Evolutionary conservation across 2,888 invertebrate species (phyloP).

Genomic region (Artemia sinica): DNA sequence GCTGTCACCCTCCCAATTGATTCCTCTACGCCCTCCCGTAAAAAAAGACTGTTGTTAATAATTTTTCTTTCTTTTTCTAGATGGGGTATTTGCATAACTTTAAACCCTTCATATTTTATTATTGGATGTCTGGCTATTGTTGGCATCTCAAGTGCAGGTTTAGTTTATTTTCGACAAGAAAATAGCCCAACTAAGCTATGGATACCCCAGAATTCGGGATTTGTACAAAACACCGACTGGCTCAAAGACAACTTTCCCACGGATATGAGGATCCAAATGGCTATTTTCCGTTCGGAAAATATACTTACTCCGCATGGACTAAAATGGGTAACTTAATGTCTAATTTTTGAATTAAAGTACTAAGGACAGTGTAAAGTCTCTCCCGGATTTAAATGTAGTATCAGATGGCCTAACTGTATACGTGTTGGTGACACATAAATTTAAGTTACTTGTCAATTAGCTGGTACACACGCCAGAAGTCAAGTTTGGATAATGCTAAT

Average conservation of each 20-base stretch:
- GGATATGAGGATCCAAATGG: conserved; percentile 43
- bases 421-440: too few relatives aligned
- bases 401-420: too few relatives aligned
- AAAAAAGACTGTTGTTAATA: too few relatives aligned
- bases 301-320: conserved; percentile 46
- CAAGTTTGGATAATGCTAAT: too few relatives aligned
- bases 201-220: conserved; percentile 54
- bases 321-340: conserved; percentile 30
- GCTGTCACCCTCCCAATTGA: too few relatives aligned
- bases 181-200: conserved; percentile 56
- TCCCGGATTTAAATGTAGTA: too few relatives aligned
- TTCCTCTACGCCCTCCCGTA: too few relatives aligned
- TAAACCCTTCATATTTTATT: conserved; percentile 44
- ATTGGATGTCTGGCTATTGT: conserved; percentile 40
- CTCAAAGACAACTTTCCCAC: conserved; percentile 46
- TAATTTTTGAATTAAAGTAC: conserved; percentile 1
- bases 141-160: conserved; percentile 42
- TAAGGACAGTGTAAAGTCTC: too few relatives aligned
- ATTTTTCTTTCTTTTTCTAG: conserved; percentile 29
- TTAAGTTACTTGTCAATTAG: too few relatives aligned
- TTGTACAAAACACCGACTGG: conserved; percentile 51
- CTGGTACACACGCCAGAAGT: too few relatives aligned
- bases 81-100: conserved; percentile 44
- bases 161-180: conserved; percentile 48
- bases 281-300: conserved; percentile 47